A percentile compares a stretch with the other conserved stretches of the same genome.
phyloP scores from a whole-genome alignment of 2,888 invertebrate genomes.

The Callinectes sapidus region DNA sequence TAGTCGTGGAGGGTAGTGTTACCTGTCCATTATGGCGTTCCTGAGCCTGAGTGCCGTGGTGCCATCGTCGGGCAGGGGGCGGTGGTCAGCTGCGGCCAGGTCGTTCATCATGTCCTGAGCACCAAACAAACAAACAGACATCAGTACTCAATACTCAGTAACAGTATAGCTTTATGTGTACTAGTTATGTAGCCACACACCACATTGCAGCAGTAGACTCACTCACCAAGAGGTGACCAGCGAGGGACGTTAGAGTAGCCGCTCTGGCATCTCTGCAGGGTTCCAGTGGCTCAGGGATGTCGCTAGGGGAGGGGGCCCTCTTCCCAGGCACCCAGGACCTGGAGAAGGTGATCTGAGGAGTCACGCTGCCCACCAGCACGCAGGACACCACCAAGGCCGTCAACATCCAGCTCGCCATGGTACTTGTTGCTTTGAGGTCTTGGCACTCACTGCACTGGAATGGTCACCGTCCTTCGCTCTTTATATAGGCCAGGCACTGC shows the following conservation, averaged over 20 bases:
- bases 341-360: constrained; percentile 46
- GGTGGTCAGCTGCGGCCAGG: background rate
- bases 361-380: constrained; percentile 10
- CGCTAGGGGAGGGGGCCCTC: background rate
- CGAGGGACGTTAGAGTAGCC: constrained; percentile 43
- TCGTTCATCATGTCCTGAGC: background rate
- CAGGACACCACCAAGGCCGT: background rate
- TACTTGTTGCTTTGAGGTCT: background rate
- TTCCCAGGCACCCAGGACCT: constrained; percentile 49
- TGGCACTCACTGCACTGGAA: background rate
- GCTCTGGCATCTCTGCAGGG: constrained; percentile 49
- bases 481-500: background rate
- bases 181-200: background rate
- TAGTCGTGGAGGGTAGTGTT: background rate
- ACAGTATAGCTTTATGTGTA: background rate
- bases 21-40: background rate
- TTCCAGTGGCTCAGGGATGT: constrained; percentile 4
- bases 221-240: constrained; percentile 54
- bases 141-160: too few species aligned
- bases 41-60: background rate
- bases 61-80: background rate
- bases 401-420: background rate
- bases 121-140: too few species aligned
- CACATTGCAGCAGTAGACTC: background rate
- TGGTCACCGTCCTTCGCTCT: background rate